phyloP scores from a whole-genome alignment of 1,140 invertebrate species.

The Drosophila lini region DNA sequence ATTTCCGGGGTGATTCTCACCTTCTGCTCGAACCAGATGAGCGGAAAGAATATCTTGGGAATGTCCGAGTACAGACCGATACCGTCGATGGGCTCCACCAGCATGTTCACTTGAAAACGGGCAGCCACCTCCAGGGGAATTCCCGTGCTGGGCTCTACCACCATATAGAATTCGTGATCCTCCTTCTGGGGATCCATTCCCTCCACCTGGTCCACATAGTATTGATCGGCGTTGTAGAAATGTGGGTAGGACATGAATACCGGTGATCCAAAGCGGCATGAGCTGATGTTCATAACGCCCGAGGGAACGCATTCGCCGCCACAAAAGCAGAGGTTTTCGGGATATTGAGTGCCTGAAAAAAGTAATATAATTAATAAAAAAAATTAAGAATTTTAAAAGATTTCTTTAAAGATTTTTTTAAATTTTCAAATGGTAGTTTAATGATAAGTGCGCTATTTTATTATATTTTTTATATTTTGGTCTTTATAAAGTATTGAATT shows the following conservation, averaged over 20 bases:
- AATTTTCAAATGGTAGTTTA: no score
- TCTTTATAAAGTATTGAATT: no score
- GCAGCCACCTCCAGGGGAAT: slow-evolving; percentile 90
- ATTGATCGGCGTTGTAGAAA: slow-evolving; percentile 91
- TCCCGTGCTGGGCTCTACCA: slow-evolving; percentile 91
- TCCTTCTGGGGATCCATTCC: slow-evolving; percentile 89
- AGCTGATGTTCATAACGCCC: slow-evolving; percentile 89
- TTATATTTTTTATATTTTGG: no score
- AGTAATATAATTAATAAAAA: no score
- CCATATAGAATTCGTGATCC: slow-evolving; percentile 89
- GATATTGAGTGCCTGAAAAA: slow-evolving; percentile 85
- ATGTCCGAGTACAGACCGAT: slow-evolving; percentile 88
- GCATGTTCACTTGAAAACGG: slow-evolving; percentile 91
- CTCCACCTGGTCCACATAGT: slow-evolving; percentile 87
- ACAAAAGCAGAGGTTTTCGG: slow-evolving; percentile 90
- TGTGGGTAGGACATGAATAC: slow-evolving; percentile 94
- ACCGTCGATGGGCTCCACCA: slow-evolving; percentile 87
- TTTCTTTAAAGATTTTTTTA: no score
- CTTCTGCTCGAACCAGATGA: slow-evolving; percentile 91
- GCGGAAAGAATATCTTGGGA: slow-evolving; percentile 89
- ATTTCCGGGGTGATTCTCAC: slow-evolving; percentile 87
- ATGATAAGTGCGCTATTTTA: no score
- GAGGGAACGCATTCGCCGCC: slow-evolving; percentile 89
- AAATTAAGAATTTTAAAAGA: no score
- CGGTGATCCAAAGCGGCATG: slow-evolving; percentile 91